Conservation (phyloP, 2,797 vertebrate species). For the Jordanella pulchra region DNA sequence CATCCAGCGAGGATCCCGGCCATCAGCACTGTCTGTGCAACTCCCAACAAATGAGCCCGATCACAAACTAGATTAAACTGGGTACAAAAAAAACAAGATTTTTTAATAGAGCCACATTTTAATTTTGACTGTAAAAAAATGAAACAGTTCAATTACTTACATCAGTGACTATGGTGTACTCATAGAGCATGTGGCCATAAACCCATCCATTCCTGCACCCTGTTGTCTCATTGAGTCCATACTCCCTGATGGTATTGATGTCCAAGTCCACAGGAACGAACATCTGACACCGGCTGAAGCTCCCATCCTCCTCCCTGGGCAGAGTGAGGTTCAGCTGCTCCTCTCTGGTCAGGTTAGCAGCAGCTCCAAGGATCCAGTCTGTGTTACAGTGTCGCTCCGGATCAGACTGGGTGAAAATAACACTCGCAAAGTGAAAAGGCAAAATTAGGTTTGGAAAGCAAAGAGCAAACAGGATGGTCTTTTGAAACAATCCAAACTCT, state of each 20-base stretch:
- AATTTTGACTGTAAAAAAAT: not conserved
- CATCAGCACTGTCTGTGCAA: constrained; percentile 78
- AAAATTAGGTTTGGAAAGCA: constrained; percentile 66
- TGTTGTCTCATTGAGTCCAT: constrained; percentile 77
- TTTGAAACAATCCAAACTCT: constrained; percentile 84
- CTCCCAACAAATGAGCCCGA: constrained; percentile 57
- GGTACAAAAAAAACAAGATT: not conserved
- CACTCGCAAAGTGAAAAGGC: constrained; percentile 76
- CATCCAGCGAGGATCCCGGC: constrained; percentile 74
- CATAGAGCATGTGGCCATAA: constrained; percentile 70
- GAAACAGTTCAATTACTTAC: constrained; percentile 65
- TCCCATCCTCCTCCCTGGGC: constrained; percentile 69
- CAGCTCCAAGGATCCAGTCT: constrained; percentile 77
- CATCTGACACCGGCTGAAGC: constrained; percentile 82
- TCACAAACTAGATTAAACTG: constrained; percentile 83
- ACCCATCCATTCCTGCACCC: constrained; percentile 82
- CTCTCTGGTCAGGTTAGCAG: constrained; percentile 76
- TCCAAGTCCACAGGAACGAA: constrained; percentile 80
- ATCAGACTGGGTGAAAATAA: constrained; percentile 77
- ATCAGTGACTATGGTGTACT: constrained; percentile 78
- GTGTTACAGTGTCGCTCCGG: constrained; percentile 81
- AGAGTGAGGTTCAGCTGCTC: constrained; percentile 83
- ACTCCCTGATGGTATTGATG: constrained; percentile 70
- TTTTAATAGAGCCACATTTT: not conserved
- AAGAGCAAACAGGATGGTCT: constrained; percentile 70